Evolutionary conservation across 2,113 vertebrate genomes (phyloP), one percentile per base, ranked within the genome.

Genomic region (Scomber scombrus): DNA sequence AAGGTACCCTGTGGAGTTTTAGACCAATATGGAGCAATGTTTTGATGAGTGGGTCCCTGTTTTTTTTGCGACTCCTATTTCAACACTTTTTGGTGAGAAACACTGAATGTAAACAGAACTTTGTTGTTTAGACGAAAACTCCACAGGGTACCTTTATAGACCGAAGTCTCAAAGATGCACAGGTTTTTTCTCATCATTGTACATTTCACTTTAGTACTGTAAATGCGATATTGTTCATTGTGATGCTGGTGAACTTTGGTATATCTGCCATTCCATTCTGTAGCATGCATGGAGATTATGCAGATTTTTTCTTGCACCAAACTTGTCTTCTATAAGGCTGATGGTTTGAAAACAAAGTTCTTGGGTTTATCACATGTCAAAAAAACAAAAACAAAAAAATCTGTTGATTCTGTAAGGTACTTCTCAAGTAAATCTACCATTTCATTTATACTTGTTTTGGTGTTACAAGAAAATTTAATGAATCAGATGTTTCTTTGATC

Each of bases 121-220:
- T 15, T 9, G 8, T 29, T n/a, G 21, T 34, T 34, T 34, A 34
- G 31, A 34, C 3, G 31, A 34, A 19, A 49, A 46, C n/a, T 14
- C 47, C 54, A 58, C 63, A 19, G 19, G 19, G 29, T 60, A 13
- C 4, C 4, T 60, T 46, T 80, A 2, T 34, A 34, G 31, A 34
- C 31, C 5, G 5, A 58, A 45, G 16, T 56, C 14, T 29, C 21
- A 31, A 16, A 49, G 11, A 40, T 55, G 46, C 14, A 8, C 31
- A 29, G 21, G 15, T 73, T 62, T 23, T 63, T 34, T 34, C n/a
- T 82, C 62, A 31, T 70, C 46, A 60, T 56, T 58, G 29, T 70
- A 14, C 4, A 45, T 26, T 77, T 49, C 78, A 84, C 78, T 75
- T 88, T 78, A 75, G 51, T 63, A 29, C 50, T 55, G 26, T 74